These are phyloP conservation scores for Catharus fuscescens DNA, from an alignment of 2,113 vertebrate species.

Conservation along the genomic window DNA sequence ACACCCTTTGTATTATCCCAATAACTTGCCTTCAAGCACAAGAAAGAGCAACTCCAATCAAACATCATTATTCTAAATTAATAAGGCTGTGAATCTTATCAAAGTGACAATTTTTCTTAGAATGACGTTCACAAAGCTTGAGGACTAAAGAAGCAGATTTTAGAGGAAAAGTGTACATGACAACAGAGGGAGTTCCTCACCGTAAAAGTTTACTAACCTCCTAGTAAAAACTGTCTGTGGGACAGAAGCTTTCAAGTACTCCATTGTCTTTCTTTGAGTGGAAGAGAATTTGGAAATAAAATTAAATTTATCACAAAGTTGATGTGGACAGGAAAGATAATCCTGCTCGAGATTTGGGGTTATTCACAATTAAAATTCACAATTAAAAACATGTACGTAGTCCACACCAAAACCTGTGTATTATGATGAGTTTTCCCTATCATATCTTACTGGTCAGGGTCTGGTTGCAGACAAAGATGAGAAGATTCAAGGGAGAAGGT, in stretches of 20 bases:
- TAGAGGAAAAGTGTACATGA: background rate
- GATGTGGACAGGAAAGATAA: background rate
- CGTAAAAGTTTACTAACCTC: background rate
- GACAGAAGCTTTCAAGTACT: background rate
- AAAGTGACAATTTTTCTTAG: background rate
- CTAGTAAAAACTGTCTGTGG: background rate
- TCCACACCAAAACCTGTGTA: background rate
- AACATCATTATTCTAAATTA: background rate
- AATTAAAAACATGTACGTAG: background rate
- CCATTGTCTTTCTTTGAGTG: background rate
- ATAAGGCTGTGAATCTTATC: background rate
- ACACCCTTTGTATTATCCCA: background rate
- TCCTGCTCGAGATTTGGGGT: background rate
- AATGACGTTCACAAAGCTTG: background rate
- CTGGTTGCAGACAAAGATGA: background rate
- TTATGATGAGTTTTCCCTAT: background rate
- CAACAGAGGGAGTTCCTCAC: background rate
- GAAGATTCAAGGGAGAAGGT: background rate
- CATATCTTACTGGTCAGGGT: background rate
- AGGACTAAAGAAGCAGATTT: background rate
- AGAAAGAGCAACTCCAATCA: background rate
- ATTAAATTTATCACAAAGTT: background rate
- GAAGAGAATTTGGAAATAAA: background rate
- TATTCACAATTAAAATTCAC: too few species aligned
- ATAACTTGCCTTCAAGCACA: background rate